Percentiles rank a stretch among this genome's conserved stretches.
Evolutionary conservation across 2,113 vertebrate species (phyloP).

Genomic region (Coracopsis vasa): DNA sequence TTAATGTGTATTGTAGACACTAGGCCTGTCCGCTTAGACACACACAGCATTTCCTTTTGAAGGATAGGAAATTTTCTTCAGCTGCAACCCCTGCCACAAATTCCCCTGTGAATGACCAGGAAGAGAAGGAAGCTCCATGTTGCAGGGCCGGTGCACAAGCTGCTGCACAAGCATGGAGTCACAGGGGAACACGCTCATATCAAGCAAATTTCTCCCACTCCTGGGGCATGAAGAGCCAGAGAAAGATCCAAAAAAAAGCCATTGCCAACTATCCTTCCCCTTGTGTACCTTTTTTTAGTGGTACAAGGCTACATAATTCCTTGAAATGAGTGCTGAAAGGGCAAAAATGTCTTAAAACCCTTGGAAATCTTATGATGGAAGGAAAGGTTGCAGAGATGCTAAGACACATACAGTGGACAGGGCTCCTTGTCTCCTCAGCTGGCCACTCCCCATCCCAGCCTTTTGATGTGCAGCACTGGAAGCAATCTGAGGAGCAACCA

Average conservation of each 20-base stretch:
- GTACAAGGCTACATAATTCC: not conserved
- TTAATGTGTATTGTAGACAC: not conserved
- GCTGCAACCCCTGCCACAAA: not conserved
- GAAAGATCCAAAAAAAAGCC: not conserved
- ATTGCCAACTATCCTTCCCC: not conserved
- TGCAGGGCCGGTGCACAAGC: rapidly evolving
- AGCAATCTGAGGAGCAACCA: not conserved
- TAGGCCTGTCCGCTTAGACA: not conserved
- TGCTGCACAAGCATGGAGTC: not conserved
- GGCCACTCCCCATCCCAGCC: not conserved
- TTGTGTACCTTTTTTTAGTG: not conserved
- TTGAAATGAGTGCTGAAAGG: not conserved
- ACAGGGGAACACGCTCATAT: rapidly evolving
- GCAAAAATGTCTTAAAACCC: not conserved
- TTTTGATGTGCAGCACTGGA: not conserved
- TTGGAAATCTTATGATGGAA: not conserved
- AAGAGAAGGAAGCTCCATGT: not conserved
- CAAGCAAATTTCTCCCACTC: rapidly evolving
- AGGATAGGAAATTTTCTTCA: not conserved
- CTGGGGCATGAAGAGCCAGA: not conserved
- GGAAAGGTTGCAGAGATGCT: rapidly evolving
- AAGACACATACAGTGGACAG: rapidly evolving
- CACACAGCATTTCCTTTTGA: not conserved
- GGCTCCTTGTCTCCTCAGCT: rapidly evolving
- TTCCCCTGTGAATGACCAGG: not conserved